Base-by-base conservation (phyloP, 2,888 invertebrate genomes). In the Ceriagrion tenellum region DNA sequence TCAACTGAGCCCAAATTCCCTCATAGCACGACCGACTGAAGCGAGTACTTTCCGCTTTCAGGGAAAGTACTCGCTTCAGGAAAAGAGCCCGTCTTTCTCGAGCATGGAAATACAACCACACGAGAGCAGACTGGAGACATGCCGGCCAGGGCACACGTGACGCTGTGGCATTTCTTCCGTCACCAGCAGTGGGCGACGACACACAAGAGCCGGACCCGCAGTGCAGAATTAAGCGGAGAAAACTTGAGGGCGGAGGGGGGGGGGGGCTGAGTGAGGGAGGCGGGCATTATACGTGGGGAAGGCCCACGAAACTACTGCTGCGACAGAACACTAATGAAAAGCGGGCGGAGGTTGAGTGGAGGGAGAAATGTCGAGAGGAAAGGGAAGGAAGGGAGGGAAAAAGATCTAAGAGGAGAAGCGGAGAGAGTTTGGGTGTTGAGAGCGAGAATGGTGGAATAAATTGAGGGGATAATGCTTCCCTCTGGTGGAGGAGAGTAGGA, bases 321-420 rank as follows among this genome's bases (percentile, higher is more conserved):
- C 63, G 91, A 91, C 90, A 35, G 56, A 56, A 90, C 91, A 91
- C 91, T 91, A 91, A 91, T 91, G 91, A 91, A 91, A 91, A 91
- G 91, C 91, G 63, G 47, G 47, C 47, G 47, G 47, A 47, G 47
- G n/a, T n/a, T n/a, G n/a, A n/a, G n/a, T n/a, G n/a, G n/a, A n/a
- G n/a, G n/a, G 47, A 8, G 47, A 4, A 47, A 47, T 47, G 47
- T 8, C 8, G 47, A 47, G 47, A 47, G 47, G 47, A 8, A 47
- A 47, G 47, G 47, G 47, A 47, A 47, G 47, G 2, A 47, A 8
- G 47, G 8, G 47, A 47, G 47, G 47, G 47, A 47, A 47, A 4
- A 47, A 47, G 47, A 47, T 2, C 47, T 2, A 8, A 47, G 47
- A 47, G 47, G 47, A 47, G 47, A 47, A 4, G 8, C 4, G 47